Conservation (phyloP, 2,797 vertebrate genomes). For the Enteromius treurensis region DNA sequence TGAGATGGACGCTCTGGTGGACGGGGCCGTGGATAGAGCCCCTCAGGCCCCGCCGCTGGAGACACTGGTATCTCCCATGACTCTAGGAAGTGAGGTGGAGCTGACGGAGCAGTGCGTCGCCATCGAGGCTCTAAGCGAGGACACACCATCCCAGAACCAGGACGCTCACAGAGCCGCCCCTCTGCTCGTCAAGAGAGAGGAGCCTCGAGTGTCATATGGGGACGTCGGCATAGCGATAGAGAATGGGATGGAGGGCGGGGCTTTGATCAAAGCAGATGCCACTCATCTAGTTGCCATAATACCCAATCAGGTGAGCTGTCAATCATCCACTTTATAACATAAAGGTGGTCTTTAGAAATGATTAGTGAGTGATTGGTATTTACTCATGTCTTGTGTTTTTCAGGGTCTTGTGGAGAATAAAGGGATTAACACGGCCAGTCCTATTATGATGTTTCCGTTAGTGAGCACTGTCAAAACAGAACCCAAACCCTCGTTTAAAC, state of each 20-base stretch:
- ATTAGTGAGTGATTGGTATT: neutral
- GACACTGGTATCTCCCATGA: constrained; percentile 68
- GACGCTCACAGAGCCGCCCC: constrained; percentile 69
- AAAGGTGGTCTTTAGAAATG: neutral
- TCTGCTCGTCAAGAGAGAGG: constrained; percentile 77
- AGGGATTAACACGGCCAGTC: constrained; percentile 74
- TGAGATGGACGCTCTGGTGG: constrained; percentile 56
- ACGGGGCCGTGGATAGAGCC: neutral
- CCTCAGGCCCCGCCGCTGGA: constrained; percentile 63
- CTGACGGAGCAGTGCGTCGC: constrained; percentile 80
- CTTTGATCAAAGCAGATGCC: constrained; percentile 67
- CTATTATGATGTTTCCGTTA: constrained; percentile 91
- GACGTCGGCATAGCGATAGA: constrained; percentile 77
- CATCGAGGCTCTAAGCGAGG: constrained; percentile 78
- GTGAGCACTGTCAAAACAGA: constrained; percentile 80
- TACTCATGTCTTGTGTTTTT: constrained; percentile 27
- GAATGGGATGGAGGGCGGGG: constrained; percentile 62
- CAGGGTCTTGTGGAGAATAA: constrained; percentile 84
- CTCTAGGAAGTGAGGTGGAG: constrained; percentile 74
- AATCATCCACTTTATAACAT: neutral
- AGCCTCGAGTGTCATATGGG: constrained; percentile 75
- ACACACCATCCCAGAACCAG: constrained; percentile 64
- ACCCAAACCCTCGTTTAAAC: constrained; percentile 85
- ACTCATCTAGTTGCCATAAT: constrained; percentile 77
- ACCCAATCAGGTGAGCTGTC: constrained; percentile 72